phyloP scores from a whole-genome alignment of 2,113 vertebrate genomes.

The Fregetta grallaria region DNA sequence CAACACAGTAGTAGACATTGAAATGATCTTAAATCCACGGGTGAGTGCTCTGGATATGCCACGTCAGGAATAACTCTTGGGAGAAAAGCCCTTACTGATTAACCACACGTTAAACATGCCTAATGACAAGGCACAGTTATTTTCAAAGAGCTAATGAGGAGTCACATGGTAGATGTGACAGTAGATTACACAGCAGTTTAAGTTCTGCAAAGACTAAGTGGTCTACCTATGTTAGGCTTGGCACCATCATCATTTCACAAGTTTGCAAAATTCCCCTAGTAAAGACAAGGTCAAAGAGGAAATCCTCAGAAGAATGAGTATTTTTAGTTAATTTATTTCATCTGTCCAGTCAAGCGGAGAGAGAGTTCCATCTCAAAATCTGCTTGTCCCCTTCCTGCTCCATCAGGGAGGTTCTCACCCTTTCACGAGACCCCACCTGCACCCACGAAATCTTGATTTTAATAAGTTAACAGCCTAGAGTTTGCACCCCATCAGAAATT shows the following conservation, averaged over 20 bases:
- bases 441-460: neutral
- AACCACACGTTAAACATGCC: neutral
- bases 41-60: neutral
- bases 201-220: neutral
- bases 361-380: neutral
- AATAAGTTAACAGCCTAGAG: neutral
- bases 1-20: neutral
- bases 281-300: neutral
- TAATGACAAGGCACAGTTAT: neutral
- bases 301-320: neutral
- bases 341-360: neutral
- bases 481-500: neutral
- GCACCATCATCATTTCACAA: neutral
- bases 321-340: neutral
- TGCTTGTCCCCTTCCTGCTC: neutral
- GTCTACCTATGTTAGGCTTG: too few species aligned
- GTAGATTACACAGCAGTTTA: neutral
- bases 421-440: accelerated
- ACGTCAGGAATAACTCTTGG: neutral
- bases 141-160: neutral
- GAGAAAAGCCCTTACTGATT: neutral
- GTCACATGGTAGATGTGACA: too few species aligned
- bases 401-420: neutral
- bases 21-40: neutral
- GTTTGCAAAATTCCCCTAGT: neutral